phyloP scores from a whole-genome alignment of 2,888 invertebrate genomes.

The Aphrophora alni region DNA sequence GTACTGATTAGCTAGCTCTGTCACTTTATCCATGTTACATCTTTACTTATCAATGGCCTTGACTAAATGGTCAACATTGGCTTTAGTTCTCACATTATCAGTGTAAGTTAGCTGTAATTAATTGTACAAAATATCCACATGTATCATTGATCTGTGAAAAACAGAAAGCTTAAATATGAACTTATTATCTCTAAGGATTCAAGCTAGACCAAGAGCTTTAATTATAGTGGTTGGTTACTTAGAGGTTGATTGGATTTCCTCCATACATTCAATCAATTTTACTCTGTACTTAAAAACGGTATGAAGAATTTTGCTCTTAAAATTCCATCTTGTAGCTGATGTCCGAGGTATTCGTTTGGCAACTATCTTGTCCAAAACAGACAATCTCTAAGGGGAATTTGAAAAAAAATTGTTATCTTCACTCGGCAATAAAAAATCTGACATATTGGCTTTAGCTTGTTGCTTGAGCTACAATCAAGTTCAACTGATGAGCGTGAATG shows the following conservation, averaged over 20 bases:
- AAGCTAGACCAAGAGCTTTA: slow-evolving; percentile 21
- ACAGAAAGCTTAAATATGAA: slow-evolving; percentile 51
- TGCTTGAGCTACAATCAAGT: slow-evolving; percentile 41
- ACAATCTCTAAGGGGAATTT: slow-evolving; percentile 47
- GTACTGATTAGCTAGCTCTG: no score
- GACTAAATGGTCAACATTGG: not conserved
- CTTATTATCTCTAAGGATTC: slow-evolving; percentile 26
- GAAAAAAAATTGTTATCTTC: slow-evolving; percentile 46
- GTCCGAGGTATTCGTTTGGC: slow-evolving; percentile 12
- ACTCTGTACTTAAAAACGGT: slow-evolving; percentile 46
- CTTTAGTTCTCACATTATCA: not conserved
- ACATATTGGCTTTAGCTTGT: slow-evolving; percentile 39
- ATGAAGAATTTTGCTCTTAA: slow-evolving; percentile 14
- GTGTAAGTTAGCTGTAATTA: slow-evolving; percentile 40
- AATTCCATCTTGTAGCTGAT: slow-evolving; percentile 20
- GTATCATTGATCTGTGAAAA: slow-evolving; percentile 50
- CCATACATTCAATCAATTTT: slow-evolving; percentile 49
- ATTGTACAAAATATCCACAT: slow-evolving; percentile 49
- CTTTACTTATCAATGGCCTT: no score
- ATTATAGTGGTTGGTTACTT: slow-evolving; percentile 38
- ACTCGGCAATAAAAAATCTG: slow-evolving; percentile 47
- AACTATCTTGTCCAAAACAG: no score
- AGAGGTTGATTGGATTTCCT: slow-evolving; percentile 45
- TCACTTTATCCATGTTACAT: no score
- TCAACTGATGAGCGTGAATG: slow-evolving; percentile 46